Base-by-base conservation (phyloP, 2,113 vertebrate genomes). In the Lepus americanus region DNA sequence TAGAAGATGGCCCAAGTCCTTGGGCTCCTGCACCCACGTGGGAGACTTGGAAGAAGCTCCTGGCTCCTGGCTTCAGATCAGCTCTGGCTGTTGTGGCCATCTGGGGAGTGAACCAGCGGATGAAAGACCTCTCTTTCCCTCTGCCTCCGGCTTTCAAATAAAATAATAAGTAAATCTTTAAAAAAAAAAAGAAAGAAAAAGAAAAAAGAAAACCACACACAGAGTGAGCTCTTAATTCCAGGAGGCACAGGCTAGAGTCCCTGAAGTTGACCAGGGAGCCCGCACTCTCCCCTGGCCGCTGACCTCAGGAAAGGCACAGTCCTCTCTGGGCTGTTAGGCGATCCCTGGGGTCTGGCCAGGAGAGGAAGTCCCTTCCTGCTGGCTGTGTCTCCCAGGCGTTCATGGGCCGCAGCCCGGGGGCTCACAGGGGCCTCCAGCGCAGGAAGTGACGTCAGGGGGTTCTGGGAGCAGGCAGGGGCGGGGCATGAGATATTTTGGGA, bases 261-360 rank as follows among this genome's bases (percentile, higher is more conserved):
- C 36, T 3, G 59, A 67, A 53, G 64, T n/a, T 33, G 14, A 10
- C 36, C 53, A 25, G 53, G 73, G 73, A 53, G 25, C 59, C 66
- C 39, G 36, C 74, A 23, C 69, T 92, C 29, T 1, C 1, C 1
- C n/a, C 59, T 20, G 27, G 49, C 53, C 63, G 78, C 79, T 89
- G 96, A 77, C 39, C 80, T 27, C 72, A 33, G 55, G 31, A 22
- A 69, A 83, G 67, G 67, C 72, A 73, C 13, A 74, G 80, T 76
- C 78, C 59, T 94, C 64, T 94, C 90, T 73, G 59, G 72, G 84
- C 31, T 55, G 87, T 59, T 89, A 96, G 72, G 73, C 33, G 69
- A 92, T 39, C 19, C 61, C 82, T 82, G 89, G 59, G 59, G 77
- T 76, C 36, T 11, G 81, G 88, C 82, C 53, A 82, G 87, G 87